Evolutionary conservation across 23 tunicate genomes (phyloP), one percentile per base, ranked within the genome.

Genomic region (Halocynthia roretzi): DNA sequence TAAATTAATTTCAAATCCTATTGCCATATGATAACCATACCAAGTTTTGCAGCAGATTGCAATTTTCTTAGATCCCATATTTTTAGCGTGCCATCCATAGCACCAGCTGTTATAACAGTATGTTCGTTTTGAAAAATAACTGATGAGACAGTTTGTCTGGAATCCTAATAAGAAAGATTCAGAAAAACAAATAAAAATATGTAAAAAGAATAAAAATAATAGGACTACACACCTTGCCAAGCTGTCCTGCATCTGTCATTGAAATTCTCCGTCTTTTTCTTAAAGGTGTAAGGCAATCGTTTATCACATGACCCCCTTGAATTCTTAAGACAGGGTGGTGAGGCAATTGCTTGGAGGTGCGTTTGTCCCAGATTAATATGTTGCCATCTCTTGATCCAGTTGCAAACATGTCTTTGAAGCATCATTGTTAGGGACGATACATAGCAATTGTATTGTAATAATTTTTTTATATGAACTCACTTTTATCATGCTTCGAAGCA

Each of bases 331-430:
- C 77, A 40, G 83, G 77, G 52, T 75, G 65, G 11, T 9, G 10
- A 7, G 77, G 9, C 5, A 52, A 53, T 52, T 74, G 62, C 19
- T 62, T n/a, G 9, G 17, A 11, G 4, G 21, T 53, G 54, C 78
- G 17, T 52, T 48, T 62, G 61, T 92, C 98, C 98, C 98, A 92
- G 5, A 92, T 54, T 49, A 86, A 48, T n/a, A 72, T 87, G 54
- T 86, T 92, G 11, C 98, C 98, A 76, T 92, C 98, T 82, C 98
- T 78, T 51, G 92, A 86, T 6, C 92, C 92, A 50, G 98, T 77
- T 5, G 86, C 98, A 61, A 92, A 18, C 8, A 92, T 58, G 73
- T 81, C 89, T 88, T 72, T 40, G 7, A 20, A 82, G 67, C 15
- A 58, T 14, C 15, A 58, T 14, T 58, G 63, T 58, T 15, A 14